A percentile compares a stretch with the other conserved stretches of the same genome.
phyloP scores from a whole-genome alignment of 1,140 invertebrate species.

The Uloborus diversus region DNA sequence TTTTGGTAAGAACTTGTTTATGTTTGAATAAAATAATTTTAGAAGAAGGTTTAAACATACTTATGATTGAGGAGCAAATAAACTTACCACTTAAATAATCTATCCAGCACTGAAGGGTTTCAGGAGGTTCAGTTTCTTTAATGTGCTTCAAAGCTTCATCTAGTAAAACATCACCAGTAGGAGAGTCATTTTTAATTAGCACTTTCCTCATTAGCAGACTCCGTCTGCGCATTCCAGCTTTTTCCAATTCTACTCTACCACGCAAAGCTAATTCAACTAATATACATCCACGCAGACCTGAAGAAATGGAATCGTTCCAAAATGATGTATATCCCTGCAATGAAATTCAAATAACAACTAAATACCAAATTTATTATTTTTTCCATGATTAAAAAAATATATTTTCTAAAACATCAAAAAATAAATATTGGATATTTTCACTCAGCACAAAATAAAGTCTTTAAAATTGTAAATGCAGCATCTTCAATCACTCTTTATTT shows the following conservation, averaged over 20 bases:
- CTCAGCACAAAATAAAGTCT: too few relatives aligned
- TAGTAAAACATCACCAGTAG: slow-evolving; percentile 96
- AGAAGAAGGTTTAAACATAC: too few relatives aligned
- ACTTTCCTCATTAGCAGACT: slow-evolving; percentile 85
- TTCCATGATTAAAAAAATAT: background rate
- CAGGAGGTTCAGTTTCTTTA: slow-evolving; percentile 95
- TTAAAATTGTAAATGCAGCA: too few relatives aligned
- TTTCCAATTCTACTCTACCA: slow-evolving; percentile 95
- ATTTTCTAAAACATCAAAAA: background rate
- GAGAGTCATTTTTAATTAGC: slow-evolving; percentile 81
- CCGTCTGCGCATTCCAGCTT: slow-evolving; percentile 93
- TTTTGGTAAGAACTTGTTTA: too few relatives aligned
- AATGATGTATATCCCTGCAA: slow-evolving; percentile 98
- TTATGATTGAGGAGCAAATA: too few relatives aligned
- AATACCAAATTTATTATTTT: background rate
- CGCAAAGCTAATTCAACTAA: slow-evolving; percentile 95
- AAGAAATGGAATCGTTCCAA: slow-evolving; percentile 99
- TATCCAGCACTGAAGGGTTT: slow-evolving; percentile 99
- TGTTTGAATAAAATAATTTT: too few relatives aligned
- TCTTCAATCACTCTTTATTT: too few relatives aligned
- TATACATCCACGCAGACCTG: slow-evolving; percentile 97
- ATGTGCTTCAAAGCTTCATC: slow-evolving; percentile 99
- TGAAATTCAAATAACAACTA: background rate
- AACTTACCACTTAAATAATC: slow-evolving; percentile 97
- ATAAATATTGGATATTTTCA: background rate